Evolutionary conservation across 2,797 vertebrate genomes (phyloP).

Genomic region (Pseudopleuronectes americanus): DNA sequence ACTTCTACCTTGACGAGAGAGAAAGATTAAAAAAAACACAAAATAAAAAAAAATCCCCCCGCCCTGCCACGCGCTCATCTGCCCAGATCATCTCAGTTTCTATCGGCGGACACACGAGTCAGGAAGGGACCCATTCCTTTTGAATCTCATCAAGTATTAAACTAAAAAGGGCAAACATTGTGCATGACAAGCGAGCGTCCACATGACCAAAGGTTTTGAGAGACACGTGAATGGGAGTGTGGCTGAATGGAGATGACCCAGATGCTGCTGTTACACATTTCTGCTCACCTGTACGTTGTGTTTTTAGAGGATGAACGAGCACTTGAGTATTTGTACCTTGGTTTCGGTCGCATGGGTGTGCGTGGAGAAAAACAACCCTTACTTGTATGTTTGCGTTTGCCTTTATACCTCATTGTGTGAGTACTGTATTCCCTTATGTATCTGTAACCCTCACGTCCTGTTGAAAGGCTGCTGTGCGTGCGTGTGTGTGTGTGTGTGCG

Average conservation of each 20-base stretch:
- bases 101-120: slow-evolving; percentile 35
- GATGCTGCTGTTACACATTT: slow-evolving; percentile 77
- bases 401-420: slow-evolving; percentile 81
- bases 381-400: slow-evolving; percentile 70
- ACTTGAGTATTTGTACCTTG: slow-evolving; percentile 74
- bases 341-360: slow-evolving; percentile 73
- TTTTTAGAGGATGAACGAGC: slow-evolving; percentile 68
- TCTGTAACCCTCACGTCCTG: slow-evolving; percentile 65
- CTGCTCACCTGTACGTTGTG: slow-evolving; percentile 72
- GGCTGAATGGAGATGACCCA: slow-evolving; percentile 64
- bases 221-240: slow-evolving; percentile 56
- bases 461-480: slow-evolving; percentile 61
- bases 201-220: slow-evolving; percentile 77
- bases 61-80: slow-evolving; percentile 25
- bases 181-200: slow-evolving; percentile 69
- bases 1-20: slow-evolving; percentile 52
- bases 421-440: slow-evolving; percentile 74
- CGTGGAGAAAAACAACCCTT: slow-evolving; percentile 54
- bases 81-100: slow-evolving; percentile 40
- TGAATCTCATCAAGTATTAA: slow-evolving; percentile 55
- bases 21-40: slow-evolving; percentile 9
- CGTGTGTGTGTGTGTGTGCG: slow-evolving; percentile 29
- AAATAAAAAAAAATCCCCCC: neutral
- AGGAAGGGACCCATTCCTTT: slow-evolving; percentile 36
- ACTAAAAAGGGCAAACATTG: slow-evolving; percentile 50